Base-by-base conservation (phyloP, 1,140 invertebrate genomes). In the Cydia amplana region DNA sequence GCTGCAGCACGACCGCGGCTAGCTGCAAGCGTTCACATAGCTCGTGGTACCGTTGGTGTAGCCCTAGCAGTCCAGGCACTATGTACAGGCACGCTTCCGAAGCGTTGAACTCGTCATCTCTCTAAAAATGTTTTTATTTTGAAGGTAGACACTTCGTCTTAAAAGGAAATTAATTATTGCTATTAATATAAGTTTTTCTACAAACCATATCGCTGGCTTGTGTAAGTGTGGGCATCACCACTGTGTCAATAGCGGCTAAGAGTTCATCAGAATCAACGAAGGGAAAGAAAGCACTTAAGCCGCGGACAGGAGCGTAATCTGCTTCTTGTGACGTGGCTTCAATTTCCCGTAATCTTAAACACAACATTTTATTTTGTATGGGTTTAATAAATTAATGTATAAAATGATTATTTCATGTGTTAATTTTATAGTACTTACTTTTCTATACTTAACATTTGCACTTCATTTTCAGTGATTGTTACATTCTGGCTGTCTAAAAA, bases 61-160 rank as follows among this genome's bases (percentile, higher is more conserved):
- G 43, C 0, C 74, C 74, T 28, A 74, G 74, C 10, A 75, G 20
- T 3, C 77, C 77, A 5, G 77, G 77, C 2, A 78, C 43, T 9
- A 78, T 67, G 73, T 64, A 74, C 2, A 77, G 63, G 49, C 23
- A 67, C 6, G 23, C 28, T 32, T 67, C 25, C 0, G 23, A 32
- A n/a, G 28, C 64, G 25, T 67, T 20, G 25, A 67, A 67, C 25
- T 67, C 64, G 25, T 67, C 64, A 23, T 67, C 64, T 67, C 64
- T 32, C 40, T 73, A 20, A 73, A 73, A 72, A 36, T n/a, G 10
- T 4, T 63, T 9, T 63, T 63, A 2, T 28, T 28, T 28, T 28
- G 28, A 28, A 28, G 5, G 51, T 7, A n/a, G 16, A 32, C 32
- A 7, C 32, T 40, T 40, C 36, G 14, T 46, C 43, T 46, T 46